Evolutionary conservation across 2,888 invertebrate species (phyloP), one percentile per base, ranked within the genome.

Genomic region (Diadromus collaris): DNA sequence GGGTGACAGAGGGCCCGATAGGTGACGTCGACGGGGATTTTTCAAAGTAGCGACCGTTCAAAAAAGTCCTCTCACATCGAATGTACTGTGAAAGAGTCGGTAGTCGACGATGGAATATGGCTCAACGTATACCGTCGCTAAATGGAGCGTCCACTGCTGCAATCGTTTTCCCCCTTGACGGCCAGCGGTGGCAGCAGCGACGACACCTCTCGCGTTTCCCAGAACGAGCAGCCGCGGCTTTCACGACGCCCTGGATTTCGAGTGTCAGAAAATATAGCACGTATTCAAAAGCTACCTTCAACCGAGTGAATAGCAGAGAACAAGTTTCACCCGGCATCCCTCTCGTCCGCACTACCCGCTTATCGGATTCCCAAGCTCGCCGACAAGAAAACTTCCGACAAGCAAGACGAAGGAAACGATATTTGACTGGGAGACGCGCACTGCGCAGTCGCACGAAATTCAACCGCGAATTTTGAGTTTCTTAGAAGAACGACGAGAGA

Each of bases 321-420:
- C 60, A 65, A 78, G 61, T 78, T 74, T 74, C 44, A 68, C 46
- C 69, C 51, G 65, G 21, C 54, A 1, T 6, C 64, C 24, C 24
- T 9, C 16, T 24, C 19, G 13, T 48, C 21, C 61, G 9, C 21
- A 21, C 21, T 51, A n/a, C n/a, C 29, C 51, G 61, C 54, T 78
- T 65, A 74, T 74, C 65, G 70, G 61, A 78, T 74, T 78, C 69
- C 54, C 51, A 48, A 74, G 61, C 54, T 48, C 74, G 16, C 13
- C 19, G 34, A 51, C 21, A n/a, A 29, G 21, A 67, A 64, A 67
- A 24, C 54, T 56, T 68, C 54, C 41, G 54, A 67, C 65, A 32
- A 32, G 24, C 24, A 4, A 1, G 10, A 21, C 2, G 38, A 54
- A 54, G 38, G 41, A 56, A 68, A 41, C 67, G 54, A 68, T 41